Conservation (phyloP, 2,113 vertebrate genomes). For the Pterophyllum scalare region DNA sequence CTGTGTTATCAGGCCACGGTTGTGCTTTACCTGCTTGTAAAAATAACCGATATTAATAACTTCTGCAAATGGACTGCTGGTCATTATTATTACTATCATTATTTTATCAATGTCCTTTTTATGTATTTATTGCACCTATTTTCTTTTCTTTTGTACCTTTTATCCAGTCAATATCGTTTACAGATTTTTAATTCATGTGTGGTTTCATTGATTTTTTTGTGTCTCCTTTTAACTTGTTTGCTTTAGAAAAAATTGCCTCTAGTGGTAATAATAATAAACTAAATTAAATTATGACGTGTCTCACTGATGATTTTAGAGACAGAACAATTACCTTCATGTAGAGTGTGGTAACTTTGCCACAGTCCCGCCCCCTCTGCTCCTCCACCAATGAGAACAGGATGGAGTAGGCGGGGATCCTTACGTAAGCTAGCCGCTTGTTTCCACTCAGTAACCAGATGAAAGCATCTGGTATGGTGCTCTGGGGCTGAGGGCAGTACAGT, state of each 20-base stretch:
- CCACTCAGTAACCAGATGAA: conserved; percentile 92
- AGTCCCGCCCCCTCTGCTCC: conserved; percentile 91
- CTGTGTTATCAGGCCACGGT: fast-evolving
- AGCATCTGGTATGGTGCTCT: conserved; percentile 89
- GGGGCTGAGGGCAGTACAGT: conserved; percentile 81
- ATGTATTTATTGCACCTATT: no score
- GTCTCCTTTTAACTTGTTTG: neutral
- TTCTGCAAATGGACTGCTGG: neutral
- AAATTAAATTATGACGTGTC: neutral
- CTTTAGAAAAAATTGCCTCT: neutral
- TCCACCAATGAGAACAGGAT: conserved; percentile 92
- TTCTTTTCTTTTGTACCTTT: neutral
- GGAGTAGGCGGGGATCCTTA: conserved; percentile 86
- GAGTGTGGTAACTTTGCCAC: conserved; percentile 87
- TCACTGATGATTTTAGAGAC: neutral
- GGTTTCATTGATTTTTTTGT: neutral
- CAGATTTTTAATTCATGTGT: neutral
- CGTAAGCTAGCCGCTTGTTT: conserved; percentile 84
- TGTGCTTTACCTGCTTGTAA: neutral
- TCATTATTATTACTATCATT: neutral
- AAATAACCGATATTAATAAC: neutral
- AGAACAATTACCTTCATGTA: conserved; percentile 85
- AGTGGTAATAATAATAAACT: neutral
- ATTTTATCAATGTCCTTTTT: neutral
- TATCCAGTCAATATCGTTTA: no score